A percentile compares a stretch with the other conserved stretches of the same genome.
phyloP scores from a whole-genome alignment of 2,113 vertebrate genomes.

The Hydrochoerus hydrochaeris region DNA sequence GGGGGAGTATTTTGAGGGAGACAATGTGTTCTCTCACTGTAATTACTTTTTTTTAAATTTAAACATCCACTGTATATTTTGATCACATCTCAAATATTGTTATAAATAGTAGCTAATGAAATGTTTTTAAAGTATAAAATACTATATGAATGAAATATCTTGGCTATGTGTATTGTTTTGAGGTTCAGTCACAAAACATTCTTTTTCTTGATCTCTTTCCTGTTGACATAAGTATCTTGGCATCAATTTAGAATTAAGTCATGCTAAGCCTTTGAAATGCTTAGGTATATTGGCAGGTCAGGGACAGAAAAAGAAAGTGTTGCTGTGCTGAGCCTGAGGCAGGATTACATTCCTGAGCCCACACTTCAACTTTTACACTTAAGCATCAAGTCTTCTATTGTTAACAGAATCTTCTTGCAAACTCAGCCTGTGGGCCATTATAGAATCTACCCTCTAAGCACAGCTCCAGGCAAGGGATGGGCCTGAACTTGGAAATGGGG shows the following conservation, averaged over 20 bases:
- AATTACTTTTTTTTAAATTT: no score
- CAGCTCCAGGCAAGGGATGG: background rate
- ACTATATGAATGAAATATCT: background rate
- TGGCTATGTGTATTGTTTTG: background rate
- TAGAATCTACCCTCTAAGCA: background rate
- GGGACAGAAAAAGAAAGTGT: background rate
- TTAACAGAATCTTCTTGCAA: background rate
- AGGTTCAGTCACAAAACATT: background rate
- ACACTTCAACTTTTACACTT: background rate
- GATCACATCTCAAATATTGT: background rate
- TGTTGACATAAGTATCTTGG: constrained; percentile 20
- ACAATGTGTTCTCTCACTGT: background rate
- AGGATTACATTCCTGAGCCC: constrained; percentile 30
- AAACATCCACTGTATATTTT: background rate
- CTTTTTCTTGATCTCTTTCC: constrained; percentile 27
- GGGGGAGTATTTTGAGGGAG: background rate
- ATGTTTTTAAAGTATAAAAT: background rate
- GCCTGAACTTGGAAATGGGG: background rate
- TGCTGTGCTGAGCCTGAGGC: background rate
- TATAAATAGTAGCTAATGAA: background rate
- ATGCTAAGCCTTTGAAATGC: constrained; percentile 57
- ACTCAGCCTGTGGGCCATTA: background rate
- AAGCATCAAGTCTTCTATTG: background rate
- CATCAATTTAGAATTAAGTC: constrained; percentile 7
- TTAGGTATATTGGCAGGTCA: constrained; percentile 23